phyloP scores from a whole-genome alignment of 2,797 vertebrate species.

The Gambusia yucatana region DNA sequence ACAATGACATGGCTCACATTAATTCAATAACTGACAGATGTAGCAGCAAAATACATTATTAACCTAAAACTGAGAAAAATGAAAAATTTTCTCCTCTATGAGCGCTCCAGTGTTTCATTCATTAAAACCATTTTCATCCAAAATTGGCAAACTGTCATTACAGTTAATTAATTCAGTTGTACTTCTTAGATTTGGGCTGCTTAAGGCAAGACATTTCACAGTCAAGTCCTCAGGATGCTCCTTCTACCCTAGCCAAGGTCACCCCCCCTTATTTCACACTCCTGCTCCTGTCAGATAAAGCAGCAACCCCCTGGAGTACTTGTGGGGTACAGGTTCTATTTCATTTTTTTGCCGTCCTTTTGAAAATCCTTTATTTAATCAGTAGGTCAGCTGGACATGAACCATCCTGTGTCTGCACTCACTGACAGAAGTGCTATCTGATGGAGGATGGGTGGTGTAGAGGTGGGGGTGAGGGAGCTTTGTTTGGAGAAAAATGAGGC shows the following conservation, averaged over 20 bases:
- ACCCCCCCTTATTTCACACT: constrained; percentile 56
- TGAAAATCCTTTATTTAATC: constrained; percentile 59
- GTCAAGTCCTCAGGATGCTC: constrained; percentile 35
- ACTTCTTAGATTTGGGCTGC: constrained; percentile 17
- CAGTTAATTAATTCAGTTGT: constrained; percentile 41
- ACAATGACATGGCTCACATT: neutral
- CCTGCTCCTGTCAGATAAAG: constrained; percentile 73
- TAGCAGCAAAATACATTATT: constrained; percentile 34
- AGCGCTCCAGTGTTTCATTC: constrained; percentile 27
- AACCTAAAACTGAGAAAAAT: constrained; percentile 43
- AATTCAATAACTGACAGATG: neutral
- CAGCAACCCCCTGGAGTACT: constrained; percentile 35
- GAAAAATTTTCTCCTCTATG: constrained; percentile 37
- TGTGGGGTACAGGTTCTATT: constrained; percentile 53
- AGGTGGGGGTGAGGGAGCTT: constrained; percentile 2
- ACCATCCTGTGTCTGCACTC: constrained; percentile 39
- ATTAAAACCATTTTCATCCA: constrained; percentile 32
- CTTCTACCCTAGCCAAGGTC: constrained; percentile 60
- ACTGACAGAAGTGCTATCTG: constrained; percentile 42
- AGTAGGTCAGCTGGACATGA: constrained; percentile 49
- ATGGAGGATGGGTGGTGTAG: neutral
- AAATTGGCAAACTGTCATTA: constrained; percentile 54
- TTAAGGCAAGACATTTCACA: constrained; percentile 40
- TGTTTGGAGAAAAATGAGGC: constrained; percentile 33
- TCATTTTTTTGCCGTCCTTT: constrained; percentile 34